A percentile compares a stretch with the other conserved stretches of the same genome.
phyloP scores from a whole-genome alignment of 1,140 invertebrate species.

The Aplysia californica region DNA sequence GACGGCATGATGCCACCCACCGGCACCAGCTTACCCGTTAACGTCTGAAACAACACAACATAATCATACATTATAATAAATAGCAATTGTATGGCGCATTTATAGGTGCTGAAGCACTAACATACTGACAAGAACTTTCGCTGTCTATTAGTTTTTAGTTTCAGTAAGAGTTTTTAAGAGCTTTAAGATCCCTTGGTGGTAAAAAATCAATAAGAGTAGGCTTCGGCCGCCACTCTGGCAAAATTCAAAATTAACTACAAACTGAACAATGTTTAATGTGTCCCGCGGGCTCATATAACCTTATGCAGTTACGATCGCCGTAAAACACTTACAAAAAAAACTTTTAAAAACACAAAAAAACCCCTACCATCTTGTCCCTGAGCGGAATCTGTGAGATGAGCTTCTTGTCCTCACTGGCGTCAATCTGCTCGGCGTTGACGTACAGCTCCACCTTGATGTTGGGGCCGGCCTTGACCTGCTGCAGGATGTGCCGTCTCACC shows the following conservation, averaged over 20 bases:
- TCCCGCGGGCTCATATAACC: too few relatives aligned
- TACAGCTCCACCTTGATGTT: slow-evolving; percentile 87
- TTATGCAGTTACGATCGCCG: too few relatives aligned
- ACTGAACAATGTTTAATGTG: too few relatives aligned
- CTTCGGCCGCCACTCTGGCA: too few relatives aligned
- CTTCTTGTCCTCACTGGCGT: slow-evolving; percentile 88
- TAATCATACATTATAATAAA: not conserved
- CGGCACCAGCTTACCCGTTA: slow-evolving; percentile 88
- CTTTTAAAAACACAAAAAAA: too few relatives aligned
- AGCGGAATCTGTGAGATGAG: slow-evolving; percentile 87
- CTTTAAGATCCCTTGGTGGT: too few relatives aligned
- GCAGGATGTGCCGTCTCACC: slow-evolving; percentile 81
- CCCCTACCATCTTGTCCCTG: slow-evolving; percentile 90
- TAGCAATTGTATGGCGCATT: not conserved
- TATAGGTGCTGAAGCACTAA: not conserved
- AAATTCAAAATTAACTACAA: too few relatives aligned
- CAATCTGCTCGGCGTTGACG: slow-evolving; percentile 88
- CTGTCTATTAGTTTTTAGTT: too few relatives aligned
- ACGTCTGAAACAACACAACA: slow-evolving; percentile 70
- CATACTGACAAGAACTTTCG: too few relatives aligned
- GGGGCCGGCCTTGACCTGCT: slow-evolving; percentile 67
- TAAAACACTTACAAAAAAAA: too few relatives aligned
- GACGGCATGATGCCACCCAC: slow-evolving; percentile 84
- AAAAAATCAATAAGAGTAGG: too few relatives aligned
- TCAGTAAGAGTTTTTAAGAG: too few relatives aligned